Percentiles rank a stretch among this genome's conserved stretches.
These are phyloP conservation scores for Oithona nana DNA, from an alignment of 2,888 invertebrate species.

Conservation along the genomic window DNA sequence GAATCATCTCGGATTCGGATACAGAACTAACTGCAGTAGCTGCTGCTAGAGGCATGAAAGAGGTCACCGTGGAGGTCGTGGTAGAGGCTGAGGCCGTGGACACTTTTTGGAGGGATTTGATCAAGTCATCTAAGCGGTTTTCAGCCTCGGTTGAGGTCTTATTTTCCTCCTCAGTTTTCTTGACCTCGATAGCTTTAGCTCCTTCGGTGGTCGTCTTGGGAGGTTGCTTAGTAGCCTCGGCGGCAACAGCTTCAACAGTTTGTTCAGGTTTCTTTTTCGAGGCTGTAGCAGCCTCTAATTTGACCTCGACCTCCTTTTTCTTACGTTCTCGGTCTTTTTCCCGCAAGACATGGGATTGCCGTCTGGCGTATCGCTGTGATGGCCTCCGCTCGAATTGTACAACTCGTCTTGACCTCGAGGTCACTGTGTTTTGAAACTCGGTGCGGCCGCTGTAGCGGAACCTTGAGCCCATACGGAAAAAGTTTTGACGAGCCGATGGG, in stretches of 20 bases:
- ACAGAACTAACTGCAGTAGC: slow-evolving; percentile 20
- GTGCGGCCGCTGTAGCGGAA: slow-evolving; percentile 91
- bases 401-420: slow-evolving; percentile 69
- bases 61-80: background rate
- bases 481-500: slow-evolving; percentile 73
- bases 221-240: background rate
- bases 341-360: slow-evolving; percentile 69
- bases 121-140: slow-evolving; percentile 47
- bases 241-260: background rate
- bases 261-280: background rate
- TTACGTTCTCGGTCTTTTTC: slow-evolving; percentile 30
- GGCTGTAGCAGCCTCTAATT: background rate
- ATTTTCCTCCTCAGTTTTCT: background rate
- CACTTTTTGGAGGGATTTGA: slow-evolving; percentile 41
- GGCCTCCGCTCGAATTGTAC: slow-evolving; percentile 92
- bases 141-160: slow-evolving; percentile 29
- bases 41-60: slow-evolving; percentile 14
- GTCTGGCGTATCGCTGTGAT: slow-evolving; percentile 81
- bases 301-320: slow-evolving; percentile 16
- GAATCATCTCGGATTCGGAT: background rate
- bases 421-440: slow-evolving; percentile 87
- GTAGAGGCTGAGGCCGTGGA: background rate
- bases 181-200: too few species aligned
- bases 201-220: too few species aligned
- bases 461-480: slow-evolving; percentile 94